Conservation (phyloP, 2,113 vertebrate genomes). For the Reinhardtius hippoglossoides region DNA sequence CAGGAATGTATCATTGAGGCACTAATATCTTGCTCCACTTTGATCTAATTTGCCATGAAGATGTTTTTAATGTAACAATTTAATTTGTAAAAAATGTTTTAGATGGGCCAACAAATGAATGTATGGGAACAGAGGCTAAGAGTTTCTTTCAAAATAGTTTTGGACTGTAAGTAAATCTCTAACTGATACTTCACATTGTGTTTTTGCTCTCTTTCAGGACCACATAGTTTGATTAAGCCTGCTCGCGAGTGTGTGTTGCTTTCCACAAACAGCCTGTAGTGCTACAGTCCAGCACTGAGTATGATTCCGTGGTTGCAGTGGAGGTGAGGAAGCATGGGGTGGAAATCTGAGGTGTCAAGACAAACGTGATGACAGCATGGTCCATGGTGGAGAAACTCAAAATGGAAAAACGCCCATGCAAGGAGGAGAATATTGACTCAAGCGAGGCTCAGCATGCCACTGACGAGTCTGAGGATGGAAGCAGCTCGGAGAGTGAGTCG, state of each 20-base stretch:
- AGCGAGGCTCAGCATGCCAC: slow-evolving; percentile 82
- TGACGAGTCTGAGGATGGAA: slow-evolving; percentile 90
- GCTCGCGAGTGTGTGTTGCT: slow-evolving; percentile 73
- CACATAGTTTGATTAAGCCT: slow-evolving; percentile 80
- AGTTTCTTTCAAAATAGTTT: neutral
- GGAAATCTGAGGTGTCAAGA: slow-evolving; percentile 81
- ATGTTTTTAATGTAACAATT: neutral
- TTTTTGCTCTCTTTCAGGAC: slow-evolving; percentile 78
- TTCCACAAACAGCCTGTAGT: slow-evolving; percentile 71
- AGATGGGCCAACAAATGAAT: neutral
- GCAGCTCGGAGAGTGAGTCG: slow-evolving; percentile 92
- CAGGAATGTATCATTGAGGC: neutral
- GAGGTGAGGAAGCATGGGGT: slow-evolving; percentile 85
- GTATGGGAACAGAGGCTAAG: neutral
- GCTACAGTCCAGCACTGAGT: slow-evolving; percentile 70
- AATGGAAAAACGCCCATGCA: slow-evolving; percentile 93
- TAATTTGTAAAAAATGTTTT: neutral
- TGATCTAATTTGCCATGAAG: neutral
- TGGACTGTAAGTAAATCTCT: neutral
- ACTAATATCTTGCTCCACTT: neutral
- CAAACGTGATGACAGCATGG: slow-evolving; percentile 94
- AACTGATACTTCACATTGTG: slow-evolving; percentile 12
- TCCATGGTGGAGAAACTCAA: slow-evolving; percentile 90
- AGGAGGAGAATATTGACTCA: slow-evolving; percentile 86
- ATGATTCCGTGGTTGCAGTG: slow-evolving; percentile 79